Percentiles rank a stretch among this genome's conserved stretches.
Conservation (phyloP, 2,888 invertebrate species). For the Miltochrista miniata region DNA sequence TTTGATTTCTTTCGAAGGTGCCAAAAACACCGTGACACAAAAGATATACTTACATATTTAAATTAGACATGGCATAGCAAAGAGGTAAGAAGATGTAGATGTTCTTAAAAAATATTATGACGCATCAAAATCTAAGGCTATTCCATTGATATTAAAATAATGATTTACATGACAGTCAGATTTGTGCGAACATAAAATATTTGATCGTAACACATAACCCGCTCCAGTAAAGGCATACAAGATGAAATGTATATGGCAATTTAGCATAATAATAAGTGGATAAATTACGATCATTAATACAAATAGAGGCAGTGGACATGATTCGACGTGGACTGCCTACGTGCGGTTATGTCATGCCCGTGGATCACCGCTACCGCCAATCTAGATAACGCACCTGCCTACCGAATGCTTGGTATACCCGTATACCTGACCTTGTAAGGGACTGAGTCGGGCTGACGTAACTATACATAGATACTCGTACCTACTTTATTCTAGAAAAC, state of each 20-base stretch:
- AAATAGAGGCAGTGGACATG: constrained; percentile 25
- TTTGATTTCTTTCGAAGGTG: too few relatives aligned
- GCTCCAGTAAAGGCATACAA: constrained; percentile 14
- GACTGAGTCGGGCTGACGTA: constrained; percentile 21
- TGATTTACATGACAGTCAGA: constrained; percentile 3
- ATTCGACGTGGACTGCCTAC: constrained; percentile 28
- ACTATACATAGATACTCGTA: too few relatives aligned
- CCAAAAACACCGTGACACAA: too few relatives aligned
- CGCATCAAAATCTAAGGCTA: constrained; percentile 1
- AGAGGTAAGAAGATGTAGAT: too few relatives aligned
- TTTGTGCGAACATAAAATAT: constrained; percentile 8
- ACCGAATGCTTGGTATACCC: constrained; percentile 17
- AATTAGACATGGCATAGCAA: too few relatives aligned
- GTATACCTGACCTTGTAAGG: constrained; percentile 26
- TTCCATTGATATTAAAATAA: too few relatives aligned
- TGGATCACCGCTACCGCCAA: constrained; percentile 31
- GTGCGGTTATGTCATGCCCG: constrained; percentile 32
- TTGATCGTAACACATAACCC: constrained; percentile 5
- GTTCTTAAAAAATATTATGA: too few relatives aligned
- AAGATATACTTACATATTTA: too few relatives aligned
- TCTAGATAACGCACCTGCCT: constrained; percentile 25
- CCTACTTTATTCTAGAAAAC: constrained; percentile 31
- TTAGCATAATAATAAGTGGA: constrained; percentile 18
- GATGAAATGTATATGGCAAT: constrained; percentile 25
- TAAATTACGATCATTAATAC: constrained; percentile 27